Conservation (phyloP, 53 echinoderm and acorn worm genomes). For the Antedon mediterranea region DNA sequence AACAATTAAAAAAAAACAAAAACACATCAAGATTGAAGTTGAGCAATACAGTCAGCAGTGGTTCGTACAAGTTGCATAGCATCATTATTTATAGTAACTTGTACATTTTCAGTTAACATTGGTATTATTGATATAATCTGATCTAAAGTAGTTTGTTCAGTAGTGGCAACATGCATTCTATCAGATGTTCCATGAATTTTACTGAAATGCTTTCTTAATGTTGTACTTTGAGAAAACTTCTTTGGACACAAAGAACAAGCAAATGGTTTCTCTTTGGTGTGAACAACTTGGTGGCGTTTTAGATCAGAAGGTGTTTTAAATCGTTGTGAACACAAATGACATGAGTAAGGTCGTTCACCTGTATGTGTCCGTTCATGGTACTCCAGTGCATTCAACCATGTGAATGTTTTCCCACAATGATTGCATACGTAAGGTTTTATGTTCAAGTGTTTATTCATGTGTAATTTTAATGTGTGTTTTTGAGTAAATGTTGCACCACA, state of each 20-base stretch:
- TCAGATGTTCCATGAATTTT: not conserved
- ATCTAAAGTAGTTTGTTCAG: not conserved
- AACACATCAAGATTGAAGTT: too few relatives aligned
- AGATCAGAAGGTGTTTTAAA: not conserved
- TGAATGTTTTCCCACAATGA: not conserved
- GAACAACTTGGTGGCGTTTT: not conserved
- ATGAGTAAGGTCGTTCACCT: not conserved
- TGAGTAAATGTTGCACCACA: not conserved
- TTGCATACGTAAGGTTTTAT: not conserved
- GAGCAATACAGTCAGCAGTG: too few relatives aligned
- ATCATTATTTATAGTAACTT: not conserved
- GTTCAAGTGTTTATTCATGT: not conserved
- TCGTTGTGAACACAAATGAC: not conserved
- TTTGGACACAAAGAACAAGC: not conserved
- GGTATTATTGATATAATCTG: not conserved
- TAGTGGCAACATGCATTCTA: not conserved
- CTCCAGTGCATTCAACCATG: not conserved
- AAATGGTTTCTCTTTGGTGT: not conserved
- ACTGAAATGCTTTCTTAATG: not conserved
- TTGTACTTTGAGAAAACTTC: not conserved
- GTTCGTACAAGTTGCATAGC: not conserved
- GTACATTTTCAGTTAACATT: not conserved
- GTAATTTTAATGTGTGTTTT: not conserved
- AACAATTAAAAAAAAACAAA: too few relatives aligned
- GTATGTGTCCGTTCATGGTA: not conserved